Evolutionary conservation across 2,797 vertebrate genomes (phyloP).

Genomic region (Hoplostethus atlanticus): DNA sequence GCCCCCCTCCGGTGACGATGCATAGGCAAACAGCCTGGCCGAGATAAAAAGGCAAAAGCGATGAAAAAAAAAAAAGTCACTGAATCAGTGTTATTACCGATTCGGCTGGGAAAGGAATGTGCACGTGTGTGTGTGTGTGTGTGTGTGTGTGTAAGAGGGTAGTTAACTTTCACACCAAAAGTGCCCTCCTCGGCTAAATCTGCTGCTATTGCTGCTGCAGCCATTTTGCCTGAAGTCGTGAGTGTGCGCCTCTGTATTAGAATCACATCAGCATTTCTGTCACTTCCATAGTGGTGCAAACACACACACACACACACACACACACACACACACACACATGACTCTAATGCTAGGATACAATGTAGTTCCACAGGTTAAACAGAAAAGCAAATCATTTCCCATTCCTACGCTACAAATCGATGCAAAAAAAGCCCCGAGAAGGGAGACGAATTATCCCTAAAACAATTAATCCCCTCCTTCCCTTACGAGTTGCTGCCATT

Average conservation of each 20-base stretch:
- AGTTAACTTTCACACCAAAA: conserved; percentile 64
- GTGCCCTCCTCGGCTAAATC: conserved; percentile 73
- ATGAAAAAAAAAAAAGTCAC: conserved; percentile 70
- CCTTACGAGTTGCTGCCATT: conserved; percentile 83
- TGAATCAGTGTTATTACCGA: conserved; percentile 89
- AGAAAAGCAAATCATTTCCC: conserved; percentile 39
- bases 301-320: conserved; percentile 6
- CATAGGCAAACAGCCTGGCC: conserved; percentile 83
- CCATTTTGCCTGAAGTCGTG: conserved; percentile 65
- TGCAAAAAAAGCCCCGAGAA: conserved; percentile 60
- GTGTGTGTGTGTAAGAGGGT: conserved; percentile 12
- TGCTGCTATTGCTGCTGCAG: conserved; percentile 70
- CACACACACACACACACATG: conserved; percentile 10
- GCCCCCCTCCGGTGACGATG: conserved; percentile 80
- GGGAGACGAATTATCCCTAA: conserved; percentile 86
- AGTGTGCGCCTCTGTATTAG: conserved; percentile 57
- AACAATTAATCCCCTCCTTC: conserved; percentile 88
- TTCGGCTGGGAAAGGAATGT: conserved; percentile 69
- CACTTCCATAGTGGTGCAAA: conserved; percentile 39
- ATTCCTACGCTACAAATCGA: conserved; percentile 49
- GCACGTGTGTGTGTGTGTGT: conserved; percentile 16
- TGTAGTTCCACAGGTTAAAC: conserved; percentile 55
- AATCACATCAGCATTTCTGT: conserved; percentile 71
- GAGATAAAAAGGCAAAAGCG: conserved; percentile 78
- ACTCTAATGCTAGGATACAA: conserved; percentile 19